Conservation (phyloP, 2,888 invertebrate species). For the Marronus borbonicus region DNA sequence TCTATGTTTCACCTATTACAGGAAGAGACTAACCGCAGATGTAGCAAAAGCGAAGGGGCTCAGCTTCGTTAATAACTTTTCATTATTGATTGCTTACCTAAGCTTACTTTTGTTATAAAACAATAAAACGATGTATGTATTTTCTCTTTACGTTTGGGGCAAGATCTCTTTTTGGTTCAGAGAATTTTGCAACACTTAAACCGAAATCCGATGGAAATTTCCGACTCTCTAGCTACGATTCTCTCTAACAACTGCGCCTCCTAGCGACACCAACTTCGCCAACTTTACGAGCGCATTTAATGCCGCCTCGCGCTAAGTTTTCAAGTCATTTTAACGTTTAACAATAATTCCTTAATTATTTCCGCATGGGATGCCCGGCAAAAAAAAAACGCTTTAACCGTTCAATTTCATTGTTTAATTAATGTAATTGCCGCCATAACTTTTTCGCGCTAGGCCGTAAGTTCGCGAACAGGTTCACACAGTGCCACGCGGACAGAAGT, state of each 20-base stretch:
- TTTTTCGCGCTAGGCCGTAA: neutral
- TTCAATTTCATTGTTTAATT: conserved; percentile 15
- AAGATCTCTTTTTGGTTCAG: too few relatives aligned
- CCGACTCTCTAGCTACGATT: neutral
- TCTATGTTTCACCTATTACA: too few relatives aligned
- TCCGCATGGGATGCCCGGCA: neutral
- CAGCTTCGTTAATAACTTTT: too few relatives aligned
- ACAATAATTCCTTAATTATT: conserved; percentile 12
- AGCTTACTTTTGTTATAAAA: too few relatives aligned
- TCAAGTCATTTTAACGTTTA: neutral
- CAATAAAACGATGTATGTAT: too few relatives aligned
- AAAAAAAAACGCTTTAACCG: neutral
- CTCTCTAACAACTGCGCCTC: too few relatives aligned
- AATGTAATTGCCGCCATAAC: neutral
- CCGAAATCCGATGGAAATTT: too few relatives aligned
- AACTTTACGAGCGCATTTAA: neutral
- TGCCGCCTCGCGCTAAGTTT: neutral
- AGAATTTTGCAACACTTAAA: too few relatives aligned
- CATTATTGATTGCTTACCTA: too few relatives aligned
- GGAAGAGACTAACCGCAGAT: too few relatives aligned
- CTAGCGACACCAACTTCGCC: neutral
- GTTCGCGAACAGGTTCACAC: neutral
- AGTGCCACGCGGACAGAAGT: neutral
- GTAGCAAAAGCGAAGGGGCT: too few relatives aligned
- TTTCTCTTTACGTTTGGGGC: too few relatives aligned